Conservation (phyloP, 2,888 invertebrate species). For the Cylloceria caligata region DNA sequence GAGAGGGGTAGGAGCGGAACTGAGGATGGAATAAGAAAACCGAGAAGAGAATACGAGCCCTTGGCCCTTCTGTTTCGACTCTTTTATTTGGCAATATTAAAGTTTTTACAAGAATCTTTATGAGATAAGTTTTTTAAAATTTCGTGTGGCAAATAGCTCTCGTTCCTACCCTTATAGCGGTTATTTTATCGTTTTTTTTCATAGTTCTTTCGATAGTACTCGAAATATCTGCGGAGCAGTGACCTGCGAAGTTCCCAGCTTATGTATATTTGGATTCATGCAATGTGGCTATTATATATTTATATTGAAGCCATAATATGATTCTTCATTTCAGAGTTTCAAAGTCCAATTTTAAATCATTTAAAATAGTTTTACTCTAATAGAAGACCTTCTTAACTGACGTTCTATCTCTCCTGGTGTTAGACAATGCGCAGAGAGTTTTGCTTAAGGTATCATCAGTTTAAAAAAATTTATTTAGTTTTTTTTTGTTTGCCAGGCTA, state of each 20-base stretch:
- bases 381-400: background rate
- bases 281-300: too few relatives aligned
- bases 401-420: background rate
- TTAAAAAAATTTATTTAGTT: too few relatives aligned
- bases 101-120: conserved; percentile 79
- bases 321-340: background rate
- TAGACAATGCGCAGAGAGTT: too few relatives aligned
- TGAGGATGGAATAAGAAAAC: conserved; percentile 20
- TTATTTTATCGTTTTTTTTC: background rate
- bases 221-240: background rate
- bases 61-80: conserved; percentile 69
- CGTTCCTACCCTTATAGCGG: conserved; percentile 14
- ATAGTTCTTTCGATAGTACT: conserved; percentile 10
- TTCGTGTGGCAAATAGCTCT: conserved; percentile 66
- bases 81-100: conserved; percentile 80
- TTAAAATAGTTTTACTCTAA: too few relatives aligned
- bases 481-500: background rate
- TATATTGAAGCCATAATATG: background rate
- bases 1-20: conserved; percentile 12
- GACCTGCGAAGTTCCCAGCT: background rate
- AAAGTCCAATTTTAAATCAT: background rate
- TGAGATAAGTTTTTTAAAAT: conserved; percentile 78
- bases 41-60: conserved; percentile 38
- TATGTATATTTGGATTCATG: background rate
- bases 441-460: too few relatives aligned